Evolutionary conservation across 2,888 invertebrate genomes (phyloP).

Genomic region (Drosophila crucigera): DNA sequence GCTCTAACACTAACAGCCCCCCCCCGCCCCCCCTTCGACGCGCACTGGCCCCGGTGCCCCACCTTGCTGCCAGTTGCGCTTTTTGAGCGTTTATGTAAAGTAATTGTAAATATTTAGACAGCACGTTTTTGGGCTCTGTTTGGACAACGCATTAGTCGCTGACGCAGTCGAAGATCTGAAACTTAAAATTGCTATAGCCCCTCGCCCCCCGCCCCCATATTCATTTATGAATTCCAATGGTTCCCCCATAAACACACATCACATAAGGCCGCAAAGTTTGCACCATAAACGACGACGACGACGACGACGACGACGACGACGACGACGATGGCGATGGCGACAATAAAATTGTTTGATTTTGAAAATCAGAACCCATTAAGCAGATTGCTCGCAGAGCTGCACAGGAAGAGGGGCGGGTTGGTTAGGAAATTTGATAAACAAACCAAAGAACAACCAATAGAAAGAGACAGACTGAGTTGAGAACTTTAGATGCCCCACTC

Average conservation of each 20-base stretch:
- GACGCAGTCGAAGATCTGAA: constrained; percentile 35
- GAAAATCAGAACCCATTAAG: constrained; percentile 73
- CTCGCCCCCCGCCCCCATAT: neutral
- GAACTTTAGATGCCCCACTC: constrained; percentile 9
- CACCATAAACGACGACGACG: constrained; percentile 45
- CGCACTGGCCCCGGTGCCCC: neutral
- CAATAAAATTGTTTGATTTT: constrained; percentile 77
- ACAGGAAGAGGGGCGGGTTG: neutral
- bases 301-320: neutral
- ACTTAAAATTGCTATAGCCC: constrained; percentile 6
- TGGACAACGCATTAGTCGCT: constrained; percentile 55
- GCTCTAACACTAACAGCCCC: neutral
- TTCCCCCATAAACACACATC: constrained; percentile 41
- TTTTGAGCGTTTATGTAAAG: constrained; percentile 65
- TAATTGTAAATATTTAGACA: constrained; percentile 73
- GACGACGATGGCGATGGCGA: constrained; percentile 41
- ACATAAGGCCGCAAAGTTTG: constrained; percentile 60
- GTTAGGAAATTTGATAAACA: constrained; percentile 38
- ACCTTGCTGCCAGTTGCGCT: constrained; percentile 26
- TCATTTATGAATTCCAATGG: constrained; percentile 9
- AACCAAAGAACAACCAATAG: constrained; percentile 12
- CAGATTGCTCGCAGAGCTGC: constrained; percentile 35
- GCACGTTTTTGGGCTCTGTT: constrained; percentile 51
- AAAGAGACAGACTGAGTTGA: neutral
- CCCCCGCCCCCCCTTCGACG: too few species aligned